A percentile compares a stretch with the other conserved stretches of the same genome.
phyloP scores from a whole-genome alignment of 1,140 invertebrate genomes.

The Zaprionus africanus region DNA sequence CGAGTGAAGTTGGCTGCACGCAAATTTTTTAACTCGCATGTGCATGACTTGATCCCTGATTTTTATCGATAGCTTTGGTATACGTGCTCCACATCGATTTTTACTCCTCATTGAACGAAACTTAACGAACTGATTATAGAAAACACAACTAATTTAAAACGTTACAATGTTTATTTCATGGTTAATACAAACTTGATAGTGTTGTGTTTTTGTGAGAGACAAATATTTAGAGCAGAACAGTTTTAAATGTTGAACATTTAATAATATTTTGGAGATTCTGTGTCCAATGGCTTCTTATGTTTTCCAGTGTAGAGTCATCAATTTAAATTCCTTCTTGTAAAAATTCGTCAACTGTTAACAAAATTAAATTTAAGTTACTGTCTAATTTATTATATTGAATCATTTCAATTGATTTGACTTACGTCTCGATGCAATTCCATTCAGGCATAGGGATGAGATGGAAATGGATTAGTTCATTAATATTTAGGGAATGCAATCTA shows the following conservation, averaged over 20 bases:
- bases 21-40: neutral
- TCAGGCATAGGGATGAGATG: neutral
- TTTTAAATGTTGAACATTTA: neutral
- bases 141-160: constrained; percentile 6
- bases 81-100: too few species aligned
- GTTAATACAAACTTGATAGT: neutral
- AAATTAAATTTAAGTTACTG: too few species aligned
- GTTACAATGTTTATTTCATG: constrained; percentile 30
- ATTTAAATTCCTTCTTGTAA: neutral
- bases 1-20: neutral
- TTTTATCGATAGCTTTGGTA: too few species aligned
- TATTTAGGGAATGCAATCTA: neutral
- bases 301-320: neutral
- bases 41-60: too few species aligned
- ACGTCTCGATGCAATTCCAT: constrained; percentile 8
- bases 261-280: neutral
- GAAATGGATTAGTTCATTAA: neutral
- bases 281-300: too few species aligned
- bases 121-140: neutral
- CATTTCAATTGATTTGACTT: neutral
- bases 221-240: too few species aligned
- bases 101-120: neutral
- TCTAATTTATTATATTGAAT: neutral
- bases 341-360: neutral
- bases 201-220: neutral